Evolutionary conservation across 2,888 invertebrate genomes (phyloP).

Genomic region (Heliconius hortense): DNA sequence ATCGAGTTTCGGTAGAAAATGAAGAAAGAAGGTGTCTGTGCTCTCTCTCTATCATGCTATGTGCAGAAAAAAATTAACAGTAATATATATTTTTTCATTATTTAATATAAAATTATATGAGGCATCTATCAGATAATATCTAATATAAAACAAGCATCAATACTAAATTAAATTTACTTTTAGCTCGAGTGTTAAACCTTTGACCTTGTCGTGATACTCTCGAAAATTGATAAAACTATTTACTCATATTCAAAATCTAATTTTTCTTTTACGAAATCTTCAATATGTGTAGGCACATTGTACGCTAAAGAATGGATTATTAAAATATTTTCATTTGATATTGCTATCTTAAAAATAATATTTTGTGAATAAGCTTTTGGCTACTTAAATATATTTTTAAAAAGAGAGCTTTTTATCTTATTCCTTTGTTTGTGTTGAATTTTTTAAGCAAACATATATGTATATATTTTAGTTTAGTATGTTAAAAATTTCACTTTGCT

Average conservation of each 20-base stretch:
- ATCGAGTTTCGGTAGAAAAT: too few species aligned
- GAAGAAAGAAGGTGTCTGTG: too few species aligned
- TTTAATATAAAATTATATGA: neutral
- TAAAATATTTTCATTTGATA: constrained; percentile 9
- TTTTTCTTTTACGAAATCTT: constrained; percentile 6
- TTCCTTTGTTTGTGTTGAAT: neutral
- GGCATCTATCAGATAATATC: too few species aligned
- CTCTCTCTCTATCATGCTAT: too few species aligned
- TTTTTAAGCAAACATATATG: neutral
- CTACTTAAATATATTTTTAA: neutral
- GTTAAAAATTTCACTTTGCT: neutral
- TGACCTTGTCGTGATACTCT: neutral
- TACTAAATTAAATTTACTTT: neutral
- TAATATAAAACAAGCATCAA: neutral
- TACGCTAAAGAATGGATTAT: constrained; percentile 8
- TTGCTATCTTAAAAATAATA: neutral
- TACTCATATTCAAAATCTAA: neutral
- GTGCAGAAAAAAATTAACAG: too few species aligned
- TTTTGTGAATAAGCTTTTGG: neutral
- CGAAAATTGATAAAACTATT: neutral
- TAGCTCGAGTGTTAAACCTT: neutral
- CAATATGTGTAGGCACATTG: neutral
- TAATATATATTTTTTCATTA: neutral
- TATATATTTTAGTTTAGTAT: neutral
- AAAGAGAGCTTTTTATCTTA: neutral